Base-by-base conservation (phyloP, 2,888 invertebrate species). In the Erynnis tages region DNA sequence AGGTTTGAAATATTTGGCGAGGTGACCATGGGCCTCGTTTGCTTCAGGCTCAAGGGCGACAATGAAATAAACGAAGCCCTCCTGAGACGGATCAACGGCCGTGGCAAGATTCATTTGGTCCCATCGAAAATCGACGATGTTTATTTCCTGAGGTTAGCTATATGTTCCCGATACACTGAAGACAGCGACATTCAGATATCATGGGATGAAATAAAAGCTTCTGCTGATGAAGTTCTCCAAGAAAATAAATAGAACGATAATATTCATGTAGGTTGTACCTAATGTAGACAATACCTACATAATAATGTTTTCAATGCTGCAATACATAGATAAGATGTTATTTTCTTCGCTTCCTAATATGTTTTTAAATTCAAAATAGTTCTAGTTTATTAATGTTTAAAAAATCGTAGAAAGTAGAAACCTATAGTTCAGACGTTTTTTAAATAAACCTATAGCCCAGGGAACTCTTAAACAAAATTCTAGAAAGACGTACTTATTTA, bases 11-110 rank as follows among this genome's bases (percentile, higher is more conserved):
- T 99, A 52, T 92, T 94, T 13, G 93, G 94, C 52, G 96, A 98
- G 67, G 97, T 97, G 4, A 91, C 94, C n/a, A 93, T 99, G 92
- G 99, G 98, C 0, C 91, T 99, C 10, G 98, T 98, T 23, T 99
- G 99, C 86, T 99, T 99, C 89, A 91, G 97, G 63, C 80, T 99
- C 8, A 98, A 97, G 91, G 95, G 94, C 5, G 84, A 91, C 0
- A 97, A 98, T 73, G 96, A 96, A 58, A 65, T 92, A 1, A 98
- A 96, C 70, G 97, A 98, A 76, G 88, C 90, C 2, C 83, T 98
- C 1, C 79, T 97, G 57, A 95, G 96, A 71, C 92, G 92, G 50
- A 95, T 98, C 54, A 98, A 98, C 75, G 96, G 95, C 0, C 93
- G 96, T 48, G 97, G 97, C 2, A 93, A 95, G 62, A 97, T 99